These are phyloP conservation scores for Emydocephalus ijimae DNA, from an alignment of 2,113 vertebrate species.

Conservation along the genomic window DNA sequence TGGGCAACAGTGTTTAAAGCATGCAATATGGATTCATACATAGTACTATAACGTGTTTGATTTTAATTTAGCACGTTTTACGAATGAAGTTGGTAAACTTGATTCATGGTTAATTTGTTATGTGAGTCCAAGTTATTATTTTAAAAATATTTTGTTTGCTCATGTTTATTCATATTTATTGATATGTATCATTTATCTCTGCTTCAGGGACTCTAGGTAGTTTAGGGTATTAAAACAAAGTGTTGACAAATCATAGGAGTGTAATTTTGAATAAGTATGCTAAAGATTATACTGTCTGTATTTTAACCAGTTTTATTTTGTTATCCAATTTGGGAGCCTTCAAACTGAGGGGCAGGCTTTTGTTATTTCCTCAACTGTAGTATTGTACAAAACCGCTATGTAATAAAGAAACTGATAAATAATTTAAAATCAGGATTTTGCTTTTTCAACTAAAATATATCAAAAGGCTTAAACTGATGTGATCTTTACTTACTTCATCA, in stretches of 20 bases:
- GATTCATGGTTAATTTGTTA: background rate
- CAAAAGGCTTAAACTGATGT: background rate
- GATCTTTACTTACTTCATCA: background rate
- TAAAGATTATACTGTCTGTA: background rate
- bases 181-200: background rate
- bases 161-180: background rate
- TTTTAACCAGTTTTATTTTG: background rate
- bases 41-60: background rate
- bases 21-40: background rate
- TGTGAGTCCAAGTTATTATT: background rate
- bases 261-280: background rate
- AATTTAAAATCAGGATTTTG: background rate
- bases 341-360: background rate
- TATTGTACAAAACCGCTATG: background rate
- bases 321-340: background rate
- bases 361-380: background rate
- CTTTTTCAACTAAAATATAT: background rate
- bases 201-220: background rate
- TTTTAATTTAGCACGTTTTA: background rate
- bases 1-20: background rate
- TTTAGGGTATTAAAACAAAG: background rate
- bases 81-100: background rate
- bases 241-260: background rate
- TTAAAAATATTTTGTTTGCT: background rate
- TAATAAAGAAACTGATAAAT: background rate